Conservation (phyloP, 2,113 vertebrate species). For the Thunnus thynnus region DNA sequence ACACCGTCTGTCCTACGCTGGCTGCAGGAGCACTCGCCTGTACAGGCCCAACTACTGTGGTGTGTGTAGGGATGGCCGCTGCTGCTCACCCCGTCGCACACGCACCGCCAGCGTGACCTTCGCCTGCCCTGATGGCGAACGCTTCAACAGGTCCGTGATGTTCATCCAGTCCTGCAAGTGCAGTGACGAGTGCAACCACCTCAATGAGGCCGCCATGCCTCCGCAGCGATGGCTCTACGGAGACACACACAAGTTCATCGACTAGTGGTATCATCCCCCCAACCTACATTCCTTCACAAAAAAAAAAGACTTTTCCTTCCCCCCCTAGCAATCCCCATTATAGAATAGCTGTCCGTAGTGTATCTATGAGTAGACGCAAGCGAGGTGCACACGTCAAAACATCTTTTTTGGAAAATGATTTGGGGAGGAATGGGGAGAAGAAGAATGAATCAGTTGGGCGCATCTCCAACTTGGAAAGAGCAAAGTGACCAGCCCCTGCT, state of each 20-base stretch:
- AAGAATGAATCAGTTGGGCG: slow-evolving; percentile 32
- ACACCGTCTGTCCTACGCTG: slow-evolving; percentile 83
- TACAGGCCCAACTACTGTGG: slow-evolving; percentile 88
- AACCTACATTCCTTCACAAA: slow-evolving; percentile 58
- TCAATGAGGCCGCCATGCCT: slow-evolving; percentile 82
- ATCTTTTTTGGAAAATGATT: slow-evolving; percentile 48
- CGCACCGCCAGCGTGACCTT: slow-evolving; percentile 85
- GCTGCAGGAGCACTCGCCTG: slow-evolving; percentile 85
- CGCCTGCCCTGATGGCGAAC: slow-evolving; percentile 83
- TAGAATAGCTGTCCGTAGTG: slow-evolving; percentile 79
- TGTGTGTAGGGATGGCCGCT: slow-evolving; percentile 86
- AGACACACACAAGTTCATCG: slow-evolving; percentile 87
- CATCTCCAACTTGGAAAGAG: slow-evolving; percentile 34
- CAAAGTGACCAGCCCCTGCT: slow-evolving; percentile 45
- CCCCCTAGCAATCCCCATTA: slow-evolving; percentile 52
- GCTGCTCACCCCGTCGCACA: slow-evolving; percentile 87
- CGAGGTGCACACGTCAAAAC: slow-evolving; percentile 39
- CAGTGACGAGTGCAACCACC: slow-evolving; percentile 83
- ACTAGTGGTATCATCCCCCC: slow-evolving; percentile 68
- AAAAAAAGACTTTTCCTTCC: slow-evolving; percentile 15
- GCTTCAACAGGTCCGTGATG: slow-evolving; percentile 84
- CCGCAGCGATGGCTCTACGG: slow-evolving; percentile 86
- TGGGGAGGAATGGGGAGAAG: slow-evolving; percentile 39
- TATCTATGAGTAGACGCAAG: slow-evolving; percentile 69
- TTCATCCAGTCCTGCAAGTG: slow-evolving; percentile 90